Percentiles rank a stretch among this genome's conserved stretches.
Conservation (phyloP, 2,888 invertebrate species). For the Bellardia bayeri region DNA sequence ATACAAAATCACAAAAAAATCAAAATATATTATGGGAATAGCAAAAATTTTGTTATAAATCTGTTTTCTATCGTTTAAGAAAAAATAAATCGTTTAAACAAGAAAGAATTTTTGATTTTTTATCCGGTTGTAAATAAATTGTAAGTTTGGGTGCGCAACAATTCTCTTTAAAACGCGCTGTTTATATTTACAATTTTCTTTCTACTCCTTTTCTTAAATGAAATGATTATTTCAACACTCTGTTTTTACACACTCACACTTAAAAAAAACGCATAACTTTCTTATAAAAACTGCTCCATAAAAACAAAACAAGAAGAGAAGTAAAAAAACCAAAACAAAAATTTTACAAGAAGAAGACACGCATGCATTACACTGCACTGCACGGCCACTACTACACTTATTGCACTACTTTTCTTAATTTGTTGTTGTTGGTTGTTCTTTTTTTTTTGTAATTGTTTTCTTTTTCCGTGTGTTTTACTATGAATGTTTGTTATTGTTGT, state of each 20-base stretch:
- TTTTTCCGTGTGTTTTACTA: constrained; percentile 33
- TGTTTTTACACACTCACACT: constrained; percentile 11
- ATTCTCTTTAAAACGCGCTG: not conserved
- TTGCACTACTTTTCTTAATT: constrained; percentile 39
- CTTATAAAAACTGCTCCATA: constrained; percentile 15
- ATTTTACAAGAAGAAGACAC: constrained; percentile 53
- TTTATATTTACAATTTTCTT: not conserved
- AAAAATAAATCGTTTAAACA: no score
- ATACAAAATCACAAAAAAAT: no score
- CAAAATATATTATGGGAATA: no score
- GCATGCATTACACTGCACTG: constrained; percentile 35
- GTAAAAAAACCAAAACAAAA: constrained; percentile 17
- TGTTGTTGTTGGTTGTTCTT: not conserved
- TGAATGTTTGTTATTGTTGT: constrained; percentile 24
- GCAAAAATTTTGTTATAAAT: no score
- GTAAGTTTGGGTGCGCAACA: no score
- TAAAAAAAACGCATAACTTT: constrained; percentile 37
- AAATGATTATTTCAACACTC: constrained; percentile 23
- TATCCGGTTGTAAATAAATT: no score
- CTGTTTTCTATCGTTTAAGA: no score
- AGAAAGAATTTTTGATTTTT: no score
- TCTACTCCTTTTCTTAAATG: not conserved
- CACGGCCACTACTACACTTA: constrained; percentile 20
- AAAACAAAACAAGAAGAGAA: constrained; percentile 11
- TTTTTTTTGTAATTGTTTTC: not conserved